Base-by-base conservation (phyloP, 2,113 vertebrate species). In the Cephalophus harveyi region DNA sequence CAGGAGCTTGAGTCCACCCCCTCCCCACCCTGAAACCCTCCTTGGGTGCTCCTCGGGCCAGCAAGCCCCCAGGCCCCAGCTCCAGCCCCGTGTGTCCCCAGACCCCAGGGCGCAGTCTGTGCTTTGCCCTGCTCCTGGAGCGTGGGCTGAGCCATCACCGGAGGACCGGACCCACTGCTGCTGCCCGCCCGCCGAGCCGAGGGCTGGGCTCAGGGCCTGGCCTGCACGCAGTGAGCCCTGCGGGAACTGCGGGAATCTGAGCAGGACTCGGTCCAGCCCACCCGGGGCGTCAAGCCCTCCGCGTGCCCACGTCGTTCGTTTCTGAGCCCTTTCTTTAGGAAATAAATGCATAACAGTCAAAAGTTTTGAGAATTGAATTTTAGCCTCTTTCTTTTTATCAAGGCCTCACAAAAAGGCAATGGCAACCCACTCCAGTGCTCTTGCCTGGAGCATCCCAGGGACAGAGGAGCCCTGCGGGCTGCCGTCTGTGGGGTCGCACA, bases 341-440 rank as follows among this genome's bases (percentile, higher is more conserved):
- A 43, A 10, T 40, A 62, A 43, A 52, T 84, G 52, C 57, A 55
- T 30, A 82, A 52, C 14, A 90, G 25, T 76, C 67, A 67, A 55
- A 89, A 54, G 25, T 64, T 94, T 96, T n/a, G 46, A 57, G 57
- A 71, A 67, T 33, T 25, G 13, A 88, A 30, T 88, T 64, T 89
- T 89, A 78, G 50, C n/a, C 52, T 93, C 48, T 91, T 86, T 83
- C 40, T 96, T 90, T 88, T 86, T 33, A 89, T 83, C 36, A 55
- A 74, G 60, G 12, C 6, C 52, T 88, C 60, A 62, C 60, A 62
- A 30, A 62, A 62, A 62, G 60, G 28, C 60, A 33, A 7, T 7
- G 28, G 60, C 60, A 62, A 1, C 28, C 28, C 13, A 60, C 27
- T 60, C 59, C 59, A 60, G 11, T 14, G 0, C 2, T 60, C 27